Base-by-base conservation (phyloP, 1,140 invertebrate species). In the Leptinotarsa texana region DNA sequence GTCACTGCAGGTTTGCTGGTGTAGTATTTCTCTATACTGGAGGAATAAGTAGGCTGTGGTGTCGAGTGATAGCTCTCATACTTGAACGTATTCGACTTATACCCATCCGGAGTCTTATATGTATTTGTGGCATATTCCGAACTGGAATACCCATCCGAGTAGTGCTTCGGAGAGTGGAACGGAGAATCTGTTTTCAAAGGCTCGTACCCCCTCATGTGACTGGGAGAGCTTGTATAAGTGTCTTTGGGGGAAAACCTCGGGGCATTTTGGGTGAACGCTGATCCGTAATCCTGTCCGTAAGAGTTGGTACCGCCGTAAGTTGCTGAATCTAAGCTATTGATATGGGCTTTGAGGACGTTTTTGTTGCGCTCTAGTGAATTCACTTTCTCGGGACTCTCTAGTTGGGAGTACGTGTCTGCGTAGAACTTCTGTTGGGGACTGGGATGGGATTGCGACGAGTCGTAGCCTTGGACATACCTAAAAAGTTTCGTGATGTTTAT, bases 11-110 rank as follows among this genome's bases (percentile, higher is more conserved):
- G 84, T 3, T 83, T 84, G 4, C 85, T 85, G 0, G 86, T 85
- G 72, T 86, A 88, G 47, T 86, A 83, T 72, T 87, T 88, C 42
- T 87, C 88, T 4, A 83, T 85, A 47, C 83, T 82, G 0, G 85
- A 85, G 1, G 87, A 86, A 18, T 86, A 78, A 24, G 79, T 82
- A 0, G 80, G 80, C 69, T 81, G 75, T 17, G 82, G 80, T 8
- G 75, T 57, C 4, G 80, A 77, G 65, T 84, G 75, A 69, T 82
- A 83, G 48, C 81, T 78, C 68, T 85, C 83, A 49, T 84, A 84
- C 75, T 82, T 82, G 75, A 80, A 84, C 21, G 75, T 74, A 63
- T 84, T 82, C 1, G 82, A 83, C 74, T 80, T 81, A 71, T 81
- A 84, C 15, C 84, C 84, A 15, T 81, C 83, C 1, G 84, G 84